phyloP scores from a whole-genome alignment of 2,113 vertebrate genomes.

The Patagioenas fasciata region DNA sequence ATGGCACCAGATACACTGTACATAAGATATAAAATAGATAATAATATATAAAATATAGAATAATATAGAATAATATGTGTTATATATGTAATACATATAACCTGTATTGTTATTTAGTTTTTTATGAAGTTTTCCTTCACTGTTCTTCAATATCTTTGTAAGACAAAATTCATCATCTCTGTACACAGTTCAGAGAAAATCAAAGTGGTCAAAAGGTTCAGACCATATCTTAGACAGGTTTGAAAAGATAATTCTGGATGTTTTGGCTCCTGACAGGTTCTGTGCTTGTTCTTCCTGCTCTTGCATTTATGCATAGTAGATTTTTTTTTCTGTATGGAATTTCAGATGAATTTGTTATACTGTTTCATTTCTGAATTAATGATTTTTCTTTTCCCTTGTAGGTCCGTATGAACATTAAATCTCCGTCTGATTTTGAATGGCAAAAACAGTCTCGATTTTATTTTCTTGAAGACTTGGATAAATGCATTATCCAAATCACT shows the following conservation, averaged over 20 bases:
- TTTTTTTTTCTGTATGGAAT: background rate
- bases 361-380: background rate
- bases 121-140: background rate
- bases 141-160: background rate
- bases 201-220: background rate
- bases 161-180: background rate
- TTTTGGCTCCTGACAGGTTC: background rate
- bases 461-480: constrained; percentile 74
- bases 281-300: background rate
- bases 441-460: constrained; percentile 77
- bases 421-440: constrained; percentile 74
- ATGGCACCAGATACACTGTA: background rate
- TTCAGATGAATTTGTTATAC: background rate
- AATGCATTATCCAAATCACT: constrained; percentile 73
- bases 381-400: constrained; percentile 11
- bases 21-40: too few species aligned
- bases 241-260: background rate
- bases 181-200: background rate
- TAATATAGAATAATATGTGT: too few species aligned
- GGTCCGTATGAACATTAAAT: constrained; percentile 72
- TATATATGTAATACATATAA: background rate
- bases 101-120: background rate
- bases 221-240: background rate
- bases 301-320: background rate
- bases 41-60: too few species aligned